Conservation (phyloP, 2,888 invertebrate species). For the Eupithecia pulchellata region DNA sequence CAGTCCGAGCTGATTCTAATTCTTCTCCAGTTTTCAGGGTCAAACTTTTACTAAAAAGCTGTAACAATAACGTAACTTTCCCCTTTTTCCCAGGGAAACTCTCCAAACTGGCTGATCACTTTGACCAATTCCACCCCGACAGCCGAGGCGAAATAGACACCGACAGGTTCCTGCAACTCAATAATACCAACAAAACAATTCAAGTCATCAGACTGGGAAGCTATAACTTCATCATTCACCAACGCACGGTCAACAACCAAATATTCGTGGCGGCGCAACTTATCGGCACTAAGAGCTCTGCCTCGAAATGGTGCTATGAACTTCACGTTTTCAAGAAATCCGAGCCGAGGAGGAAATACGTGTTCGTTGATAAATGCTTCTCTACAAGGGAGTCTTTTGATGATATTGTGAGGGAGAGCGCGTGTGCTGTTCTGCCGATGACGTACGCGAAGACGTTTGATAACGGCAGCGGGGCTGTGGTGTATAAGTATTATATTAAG, state of each 20-base stretch:
- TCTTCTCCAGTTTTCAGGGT: no score
- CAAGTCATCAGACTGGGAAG: slow-evolving; percentile 56
- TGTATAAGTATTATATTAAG: slow-evolving; percentile 40
- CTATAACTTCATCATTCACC: slow-evolving; percentile 64
- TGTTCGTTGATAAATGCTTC: slow-evolving; percentile 56
- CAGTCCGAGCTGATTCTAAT: no score
- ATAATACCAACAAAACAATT: slow-evolving; percentile 50
- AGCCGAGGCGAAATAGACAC: slow-evolving; percentile 57
- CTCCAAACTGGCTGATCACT: slow-evolving; percentile 60
- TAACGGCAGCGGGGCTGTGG: slow-evolving; percentile 35
- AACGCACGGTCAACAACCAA: slow-evolving; percentile 49
- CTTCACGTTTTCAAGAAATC: slow-evolving; percentile 70
- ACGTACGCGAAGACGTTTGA: slow-evolving; percentile 38
- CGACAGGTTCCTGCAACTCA: slow-evolving; percentile 56
- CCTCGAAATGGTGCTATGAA: slow-evolving; percentile 70
- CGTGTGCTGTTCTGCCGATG: slow-evolving; percentile 59
- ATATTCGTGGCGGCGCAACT: slow-evolving; percentile 65
- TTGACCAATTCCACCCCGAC: slow-evolving; percentile 57
- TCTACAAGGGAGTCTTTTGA: slow-evolving; percentile 49
- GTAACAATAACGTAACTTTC: background rate
- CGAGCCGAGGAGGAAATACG: slow-evolving; percentile 62
- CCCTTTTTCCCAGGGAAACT: slow-evolving; percentile 61
- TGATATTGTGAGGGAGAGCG: slow-evolving; percentile 51
- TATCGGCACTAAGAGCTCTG: slow-evolving; percentile 62
- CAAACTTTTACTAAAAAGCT: no score